These are phyloP conservation scores for Bombus sylvicola DNA, from an alignment of 1,140 invertebrate species.

Conservation along the genomic window DNA sequence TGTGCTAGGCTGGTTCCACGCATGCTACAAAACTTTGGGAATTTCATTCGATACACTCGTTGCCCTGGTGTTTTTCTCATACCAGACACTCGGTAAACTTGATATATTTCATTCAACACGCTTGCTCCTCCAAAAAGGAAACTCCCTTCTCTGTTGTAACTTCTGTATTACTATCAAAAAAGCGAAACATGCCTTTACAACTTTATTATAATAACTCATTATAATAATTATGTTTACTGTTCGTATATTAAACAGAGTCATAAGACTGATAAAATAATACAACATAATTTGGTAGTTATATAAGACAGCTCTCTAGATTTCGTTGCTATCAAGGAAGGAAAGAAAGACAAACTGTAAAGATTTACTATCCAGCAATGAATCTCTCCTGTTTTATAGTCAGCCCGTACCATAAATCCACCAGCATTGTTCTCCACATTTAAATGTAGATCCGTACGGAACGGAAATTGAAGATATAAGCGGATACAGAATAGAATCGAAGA, in stretches of 20 bases:
- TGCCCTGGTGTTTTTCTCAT: neutral
- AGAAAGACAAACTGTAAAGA: neutral
- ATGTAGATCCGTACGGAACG: neutral
- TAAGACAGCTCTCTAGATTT: neutral
- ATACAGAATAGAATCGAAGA: constrained; percentile 4
- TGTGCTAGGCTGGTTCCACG: constrained; percentile 45
- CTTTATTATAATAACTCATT: too few species aligned
- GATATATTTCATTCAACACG: constrained; percentile 20
- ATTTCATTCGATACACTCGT: constrained; percentile 46
- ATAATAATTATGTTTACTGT: too few species aligned
- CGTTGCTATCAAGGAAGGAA: neutral
- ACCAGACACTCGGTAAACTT: constrained; percentile 35
- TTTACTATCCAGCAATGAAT: constrained; percentile 8
- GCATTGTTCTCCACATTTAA: constrained; percentile 8
- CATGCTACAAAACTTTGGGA: constrained; percentile 54
- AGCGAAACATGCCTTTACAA: neutral
- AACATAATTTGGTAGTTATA: neutral
- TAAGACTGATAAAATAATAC: neutral
- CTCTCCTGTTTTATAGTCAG: neutral
- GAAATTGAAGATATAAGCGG: constrained; percentile 4
- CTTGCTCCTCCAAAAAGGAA: neutral
- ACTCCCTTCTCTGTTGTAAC: neutral
- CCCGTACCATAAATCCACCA: neutral
- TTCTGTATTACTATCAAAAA: neutral
- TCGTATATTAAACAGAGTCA: neutral